Evolutionary conservation across 2,888 invertebrate genomes (phyloP), one percentile per base, ranked within the genome.

Genomic region (Ennomos erosarius): DNA sequence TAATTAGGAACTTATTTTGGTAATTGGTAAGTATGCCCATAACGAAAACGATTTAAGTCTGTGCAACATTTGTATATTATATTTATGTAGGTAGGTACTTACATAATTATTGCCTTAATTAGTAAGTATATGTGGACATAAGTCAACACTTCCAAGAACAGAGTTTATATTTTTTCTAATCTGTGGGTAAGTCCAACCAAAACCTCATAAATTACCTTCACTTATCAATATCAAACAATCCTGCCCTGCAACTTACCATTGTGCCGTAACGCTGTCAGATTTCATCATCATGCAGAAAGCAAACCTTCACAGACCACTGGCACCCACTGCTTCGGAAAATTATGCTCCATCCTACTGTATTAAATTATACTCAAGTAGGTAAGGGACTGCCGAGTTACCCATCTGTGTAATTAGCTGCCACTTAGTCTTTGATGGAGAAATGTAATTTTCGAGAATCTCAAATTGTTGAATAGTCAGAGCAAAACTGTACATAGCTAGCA

Each of bases 261-360:
- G n/a, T n/a, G 42, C 11, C 36, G 12, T n/a, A 16, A 40, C 35
- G 8, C 39, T 16, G 38, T 37, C 10, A 45, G 50, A 56, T 56
- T 50, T 36, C 45, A 35, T 37, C 38, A 37, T 44, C 26, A 36
- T 11, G 38, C 16, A 39, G 33, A 46, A 43, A 47, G 37, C 37
- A 49, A n/a, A 26, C 36, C 50, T 56, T 56, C 61, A 59, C 55
- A 56, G 55, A 37, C 43, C 59, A 60, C 54, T 54, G 47, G 50
- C 47, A 61, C 58, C 55, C 68, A 65, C 42, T 63, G 67, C 69
- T 49, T 65, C 55, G 67, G 69, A 68, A 69, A 71, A 71, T 71
- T 48, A 66, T 62, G 63, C 61, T 67, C 46, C 38, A 50, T 34
- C 55, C 50, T 54, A 13, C 48, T 58, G 52, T 50, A 59, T 59